Evolutionary conservation across 2,113 vertebrate genomes (phyloP).

Genomic region (Nycticorax nycticorax): DNA sequence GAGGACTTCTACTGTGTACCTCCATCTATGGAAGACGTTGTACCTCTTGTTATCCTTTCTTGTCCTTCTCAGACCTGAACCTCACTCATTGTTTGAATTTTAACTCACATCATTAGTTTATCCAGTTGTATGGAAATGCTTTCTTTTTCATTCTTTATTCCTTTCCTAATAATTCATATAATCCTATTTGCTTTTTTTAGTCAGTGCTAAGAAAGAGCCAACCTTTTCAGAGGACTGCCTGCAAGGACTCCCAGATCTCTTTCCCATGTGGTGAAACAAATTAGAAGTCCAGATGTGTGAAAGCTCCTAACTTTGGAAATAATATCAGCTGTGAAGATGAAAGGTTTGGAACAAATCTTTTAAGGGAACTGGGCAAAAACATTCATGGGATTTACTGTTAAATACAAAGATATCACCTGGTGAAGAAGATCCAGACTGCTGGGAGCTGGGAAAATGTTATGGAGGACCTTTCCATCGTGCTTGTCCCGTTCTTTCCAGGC

Average conservation of each 20-base stretch:
- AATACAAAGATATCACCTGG: not conserved
- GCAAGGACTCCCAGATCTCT: not conserved
- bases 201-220: not conserved
- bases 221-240: not conserved
- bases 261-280: not conserved
- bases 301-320: not conserved
- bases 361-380: not conserved
- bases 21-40: not conserved
- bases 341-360: not conserved
- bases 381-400: not conserved
- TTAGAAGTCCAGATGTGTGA: not conserved
- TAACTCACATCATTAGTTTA: not conserved
- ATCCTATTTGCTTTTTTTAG: not conserved
- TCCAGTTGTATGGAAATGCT: too few species aligned
- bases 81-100: not conserved
- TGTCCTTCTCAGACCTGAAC: not conserved
- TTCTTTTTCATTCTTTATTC: not conserved
- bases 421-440: not conserved
- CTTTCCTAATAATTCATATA: not conserved
- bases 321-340: not conserved
- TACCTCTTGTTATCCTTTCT: not conserved
- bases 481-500: rapidly evolving
- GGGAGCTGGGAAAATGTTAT: not conserved
- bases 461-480: not conserved
- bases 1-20: not conserved